These are phyloP conservation scores for Drosophila helvetica DNA, from an alignment of 2,888 invertebrate species.

Conservation along the genomic window DNA sequence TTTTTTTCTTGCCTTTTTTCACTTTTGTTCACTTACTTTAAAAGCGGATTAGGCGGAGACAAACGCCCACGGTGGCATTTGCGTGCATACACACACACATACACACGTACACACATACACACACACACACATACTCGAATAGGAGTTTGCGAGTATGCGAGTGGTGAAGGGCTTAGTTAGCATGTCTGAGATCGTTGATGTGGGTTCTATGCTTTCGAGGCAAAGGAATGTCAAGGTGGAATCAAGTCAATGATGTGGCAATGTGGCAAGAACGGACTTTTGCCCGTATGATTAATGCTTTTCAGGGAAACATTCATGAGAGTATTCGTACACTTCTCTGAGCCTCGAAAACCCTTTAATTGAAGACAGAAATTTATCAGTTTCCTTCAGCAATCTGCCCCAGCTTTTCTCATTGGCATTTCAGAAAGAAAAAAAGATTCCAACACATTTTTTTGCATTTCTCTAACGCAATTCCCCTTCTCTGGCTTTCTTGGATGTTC, in stretches of 20 bases:
- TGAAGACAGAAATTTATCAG: neutral
- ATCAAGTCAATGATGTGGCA: slow-evolving; percentile 30
- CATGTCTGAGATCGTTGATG: slow-evolving; percentile 69
- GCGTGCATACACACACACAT: slow-evolving; percentile 6
- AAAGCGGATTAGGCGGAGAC: slow-evolving; percentile 73
- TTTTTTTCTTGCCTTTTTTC: slow-evolving; percentile 25
- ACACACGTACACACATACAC: slow-evolving; percentile 6
- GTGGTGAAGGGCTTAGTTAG: slow-evolving; percentile 58
- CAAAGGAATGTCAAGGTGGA: slow-evolving; percentile 42
- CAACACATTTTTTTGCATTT: slow-evolving; percentile 8
- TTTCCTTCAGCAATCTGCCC: neutral
- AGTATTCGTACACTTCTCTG: neutral
- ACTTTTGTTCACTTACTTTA: slow-evolving; percentile 61
- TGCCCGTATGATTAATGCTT: slow-evolving; percentile 20
- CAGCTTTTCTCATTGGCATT: neutral
- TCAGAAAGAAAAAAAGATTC: neutral
- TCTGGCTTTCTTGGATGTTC: slow-evolving; percentile 12
- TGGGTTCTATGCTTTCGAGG: slow-evolving; percentile 44
- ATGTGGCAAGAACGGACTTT: neutral
- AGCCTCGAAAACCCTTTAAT: neutral
- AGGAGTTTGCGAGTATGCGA: neutral
- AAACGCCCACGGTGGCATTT: slow-evolving; percentile 74
- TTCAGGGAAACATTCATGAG: neutral
- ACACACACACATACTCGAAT: neutral
- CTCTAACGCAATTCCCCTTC: neutral